Base-by-base conservation (phyloP, 2,113 vertebrate species). In the Myanophis thanlyinensis region DNA sequence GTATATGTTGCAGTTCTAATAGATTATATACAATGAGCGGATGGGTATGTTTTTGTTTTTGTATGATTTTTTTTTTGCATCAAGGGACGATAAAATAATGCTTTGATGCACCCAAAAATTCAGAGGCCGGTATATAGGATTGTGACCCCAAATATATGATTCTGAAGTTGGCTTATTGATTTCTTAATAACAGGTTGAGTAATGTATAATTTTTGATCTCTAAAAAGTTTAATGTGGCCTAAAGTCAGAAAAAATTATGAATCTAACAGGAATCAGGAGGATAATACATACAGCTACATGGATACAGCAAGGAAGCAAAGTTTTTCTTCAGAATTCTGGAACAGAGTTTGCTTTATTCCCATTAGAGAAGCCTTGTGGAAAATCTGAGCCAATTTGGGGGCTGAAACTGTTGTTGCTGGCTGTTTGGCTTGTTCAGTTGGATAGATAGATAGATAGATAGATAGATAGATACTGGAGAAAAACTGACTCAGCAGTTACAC, bases 401-500 rank as follows among this genome's bases (percentile, higher is more conserved):
- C 18, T 48, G 6, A 86, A 15, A 86, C 13, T 86, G 25, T 20
- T 86, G 12, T 49, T 86, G 85, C 12, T 86, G 47, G 85, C 85
- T 86, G 46, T 86, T 48, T 27, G 5, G 10, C 95, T 87, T 91
- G 97, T 95, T 96, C 96, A 94, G 96, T 96, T 96, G 98, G 98
- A 98, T 98, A 96, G 97, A 27, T 53, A 52, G 1, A n/a, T n/a
- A n/a, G 98, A 98, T 98, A 96, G 97, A 27, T 53, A 52, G 1
- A n/a, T n/a, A n/a, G 3, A 98, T 98, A 97, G 98, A 98, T 97
- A 97, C 96, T 96, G 96, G 93, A 80, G 67, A 98, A 97, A 97
- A 97, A 98, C 98, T 98, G 98, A 98, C 98, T 99, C 98, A 98
- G 98, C 98, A 96, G 90, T 97, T 95, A 95, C 95, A 94, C 96